phyloP scores from a whole-genome alignment of 2,888 invertebrate species.

The Chrysotoxum bicinctum region DNA sequence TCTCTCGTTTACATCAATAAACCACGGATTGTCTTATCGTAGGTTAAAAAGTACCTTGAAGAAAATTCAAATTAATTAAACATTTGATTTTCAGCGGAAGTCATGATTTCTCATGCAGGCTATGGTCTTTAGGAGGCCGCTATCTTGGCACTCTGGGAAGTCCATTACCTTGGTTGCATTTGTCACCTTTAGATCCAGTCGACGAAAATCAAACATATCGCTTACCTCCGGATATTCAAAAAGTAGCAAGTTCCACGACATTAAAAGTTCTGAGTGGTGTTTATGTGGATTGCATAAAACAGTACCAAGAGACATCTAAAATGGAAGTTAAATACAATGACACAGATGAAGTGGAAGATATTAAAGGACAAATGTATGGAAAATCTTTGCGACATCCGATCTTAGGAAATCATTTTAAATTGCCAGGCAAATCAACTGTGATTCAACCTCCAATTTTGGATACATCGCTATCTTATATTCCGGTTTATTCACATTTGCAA shows the following conservation, averaged over 20 bases:
- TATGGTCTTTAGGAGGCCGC: slow-evolving; percentile 89
- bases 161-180: slow-evolving; percentile 84
- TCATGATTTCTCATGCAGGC: slow-evolving; percentile 87
- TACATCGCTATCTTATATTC: slow-evolving; percentile 85
- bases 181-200: slow-evolving; percentile 82
- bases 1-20: slow-evolving; percentile 86
- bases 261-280: slow-evolving; percentile 84
- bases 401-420: slow-evolving; percentile 84
- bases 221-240: slow-evolving; percentile 88
- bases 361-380: slow-evolving; percentile 82
- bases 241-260: slow-evolving; percentile 89
- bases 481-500: slow-evolving; percentile 87
- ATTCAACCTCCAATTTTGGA: slow-evolving; percentile 83
- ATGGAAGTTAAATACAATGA: slow-evolving; percentile 75
- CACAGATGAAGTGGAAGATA: slow-evolving; percentile 43
- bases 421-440: slow-evolving; percentile 81
- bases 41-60: slow-evolving; percentile 63
- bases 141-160: slow-evolving; percentile 90
- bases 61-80: slow-evolving; percentile 26
- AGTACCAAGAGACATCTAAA: slow-evolving; percentile 45
- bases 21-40: slow-evolving; percentile 87
- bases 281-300: slow-evolving; percentile 49
- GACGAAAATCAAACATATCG: slow-evolving; percentile 81
- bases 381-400: slow-evolving; percentile 83
- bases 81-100: slow-evolving; percentile 83